Base-by-base conservation (phyloP, 2,797 vertebrate genomes). In the Takifugu rubripes region DNA sequence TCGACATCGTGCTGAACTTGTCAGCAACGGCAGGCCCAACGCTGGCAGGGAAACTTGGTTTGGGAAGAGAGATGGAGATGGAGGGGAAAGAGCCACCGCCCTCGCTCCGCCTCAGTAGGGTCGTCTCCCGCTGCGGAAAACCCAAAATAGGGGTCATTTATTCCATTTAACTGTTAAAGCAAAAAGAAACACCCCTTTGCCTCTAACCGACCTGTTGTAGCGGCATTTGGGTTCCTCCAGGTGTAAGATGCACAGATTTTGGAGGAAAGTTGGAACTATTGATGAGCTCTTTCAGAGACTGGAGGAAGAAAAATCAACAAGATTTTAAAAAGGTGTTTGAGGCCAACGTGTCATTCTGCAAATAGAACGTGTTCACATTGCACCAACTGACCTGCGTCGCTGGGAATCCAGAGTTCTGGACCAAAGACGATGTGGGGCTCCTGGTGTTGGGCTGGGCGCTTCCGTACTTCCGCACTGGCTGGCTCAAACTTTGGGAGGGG, bases 201-300 rank as follows among this genome's bases (percentile, higher is more conserved):
- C 17, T 55, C 5, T 53, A 5, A 59, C 77, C 24, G 24, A 93
- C 92, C 89, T 92, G 90, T 33, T 89, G 87, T 0, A 89, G 64
- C 5, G 85, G 72, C 0, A 68, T 69, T 54, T 91, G 88, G 15
- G 84, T n/a, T 0, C 73, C 6, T 29, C 87, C 87, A 62, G 88
- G 90, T 25, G 83, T 64, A 64, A 83, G 49, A 6, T 90, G 88
- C 70, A 86, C 59, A 15, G 88, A 74, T 84, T 91, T 91, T 5
- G 82, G 70, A 14, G 81, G 81, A 51, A 84, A 88, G 66, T 29
- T 82, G 40, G 86, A 80, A 71, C 70, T 84, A 60, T 84, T 82
- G 68, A 91, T 87, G 57, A 90, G 74, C 14, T 90, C 89, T 72
- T 87, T 87, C 59, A 92, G 77, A 50, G 88, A 87, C 89, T 91